These are phyloP conservation scores for Trachelus iudaicus DNA, from an alignment of 2,888 invertebrate species.

Conservation along the genomic window DNA sequence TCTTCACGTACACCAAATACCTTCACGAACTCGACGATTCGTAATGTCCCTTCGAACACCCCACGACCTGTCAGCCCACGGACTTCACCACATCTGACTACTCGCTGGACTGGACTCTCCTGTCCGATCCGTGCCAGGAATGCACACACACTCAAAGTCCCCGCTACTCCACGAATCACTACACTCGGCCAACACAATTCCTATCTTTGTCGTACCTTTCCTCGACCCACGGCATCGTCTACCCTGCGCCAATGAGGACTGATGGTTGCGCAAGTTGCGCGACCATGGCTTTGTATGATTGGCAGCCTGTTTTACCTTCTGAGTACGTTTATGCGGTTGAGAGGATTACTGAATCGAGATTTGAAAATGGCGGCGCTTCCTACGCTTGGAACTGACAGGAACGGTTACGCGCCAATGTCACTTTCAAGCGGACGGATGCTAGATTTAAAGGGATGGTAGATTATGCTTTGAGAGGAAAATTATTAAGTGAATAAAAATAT, in stretches of 20 bases:
- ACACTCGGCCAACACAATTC: not conserved
- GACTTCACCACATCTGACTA: constrained; percentile 46
- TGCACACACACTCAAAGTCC: not conserved
- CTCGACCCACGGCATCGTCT: not conserved
- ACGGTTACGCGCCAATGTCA: not conserved
- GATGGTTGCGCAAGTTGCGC: not conserved
- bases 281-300: not conserved
- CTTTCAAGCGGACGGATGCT: not conserved
- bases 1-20: constrained; percentile 23
- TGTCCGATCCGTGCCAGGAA: constrained; percentile 1
- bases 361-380: not conserved
- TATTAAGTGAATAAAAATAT: not conserved
- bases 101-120: constrained; percentile 12
- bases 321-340: not conserved
- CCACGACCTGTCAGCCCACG: constrained; percentile 50
- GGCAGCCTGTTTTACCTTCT: not conserved
- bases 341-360: not conserved
- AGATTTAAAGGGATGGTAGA: not conserved
- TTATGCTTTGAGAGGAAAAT: not conserved
- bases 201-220: not conserved
- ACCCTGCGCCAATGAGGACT: not conserved
- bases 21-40: constrained; percentile 36
- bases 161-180: not conserved
- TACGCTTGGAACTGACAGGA: not conserved
- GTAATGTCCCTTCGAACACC: constrained; percentile 39